Evolutionary conservation across 2,797 vertebrate genomes (phyloP).

Genomic region (Luscinia megarhynchos): DNA sequence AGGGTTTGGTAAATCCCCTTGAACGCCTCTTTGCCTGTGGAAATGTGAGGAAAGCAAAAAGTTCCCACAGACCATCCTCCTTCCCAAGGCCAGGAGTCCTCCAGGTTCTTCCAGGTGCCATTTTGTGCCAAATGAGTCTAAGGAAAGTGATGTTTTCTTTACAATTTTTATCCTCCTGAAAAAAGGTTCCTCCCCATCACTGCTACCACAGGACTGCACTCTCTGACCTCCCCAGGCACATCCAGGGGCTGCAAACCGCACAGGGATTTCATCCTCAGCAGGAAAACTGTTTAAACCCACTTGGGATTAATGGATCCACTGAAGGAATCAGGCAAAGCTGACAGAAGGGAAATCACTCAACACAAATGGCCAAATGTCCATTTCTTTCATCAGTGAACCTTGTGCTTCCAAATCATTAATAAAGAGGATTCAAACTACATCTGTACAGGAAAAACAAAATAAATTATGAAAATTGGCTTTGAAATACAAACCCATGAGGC

Average conservation of each 20-base stretch:
- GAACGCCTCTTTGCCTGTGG: background rate
- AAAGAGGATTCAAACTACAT: background rate
- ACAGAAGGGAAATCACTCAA: background rate
- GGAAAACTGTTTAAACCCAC: background rate
- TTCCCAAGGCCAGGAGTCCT: background rate
- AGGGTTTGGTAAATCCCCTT: background rate
- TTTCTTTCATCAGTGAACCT: background rate
- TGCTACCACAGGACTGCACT: fast-evolving
- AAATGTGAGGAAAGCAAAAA: background rate
- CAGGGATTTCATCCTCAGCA: background rate
- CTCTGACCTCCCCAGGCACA: background rate
- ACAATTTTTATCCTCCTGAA: background rate
- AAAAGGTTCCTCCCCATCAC: background rate
- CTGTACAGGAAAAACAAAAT: background rate
- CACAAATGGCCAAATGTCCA: background rate
- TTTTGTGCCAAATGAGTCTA: background rate
- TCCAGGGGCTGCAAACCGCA: background rate
- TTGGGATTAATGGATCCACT: background rate
- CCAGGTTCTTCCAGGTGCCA: background rate
- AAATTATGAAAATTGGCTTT: background rate
- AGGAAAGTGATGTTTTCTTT: background rate
- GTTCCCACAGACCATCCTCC: background rate
- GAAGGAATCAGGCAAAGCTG: background rate
- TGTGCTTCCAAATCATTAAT: background rate
- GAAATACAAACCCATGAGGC: background rate